Evolutionary conservation across 2,113 vertebrate species (phyloP).

Genomic region (Lucifuga dentata): DNA sequence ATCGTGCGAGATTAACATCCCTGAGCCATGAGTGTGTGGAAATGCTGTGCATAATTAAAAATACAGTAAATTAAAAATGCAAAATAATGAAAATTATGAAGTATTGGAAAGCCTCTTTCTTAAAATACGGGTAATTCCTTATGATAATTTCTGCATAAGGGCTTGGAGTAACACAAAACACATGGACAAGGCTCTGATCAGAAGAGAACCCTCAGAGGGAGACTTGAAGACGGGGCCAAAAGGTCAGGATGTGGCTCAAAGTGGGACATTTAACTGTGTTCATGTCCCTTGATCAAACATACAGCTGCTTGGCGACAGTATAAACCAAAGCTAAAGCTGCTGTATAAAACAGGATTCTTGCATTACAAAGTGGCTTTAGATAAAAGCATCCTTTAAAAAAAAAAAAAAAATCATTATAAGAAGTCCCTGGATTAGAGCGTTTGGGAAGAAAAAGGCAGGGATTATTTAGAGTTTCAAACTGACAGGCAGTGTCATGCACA

Average conservation of each 20-base stretch:
- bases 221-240: slow-evolving; percentile 46
- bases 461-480: slow-evolving; percentile 61
- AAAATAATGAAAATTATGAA: slow-evolving; percentile 28
- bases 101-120: slow-evolving; percentile 40
- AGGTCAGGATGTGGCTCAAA: slow-evolving; percentile 40
- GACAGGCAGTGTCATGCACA: slow-evolving; percentile 31
- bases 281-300: slow-evolving; percentile 78
- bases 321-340: slow-evolving; percentile 69
- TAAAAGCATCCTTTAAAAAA: slow-evolving; percentile 80
- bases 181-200: slow-evolving; percentile 24
- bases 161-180: slow-evolving; percentile 19
- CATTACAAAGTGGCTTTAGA: slow-evolving; percentile 70
- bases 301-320: slow-evolving; percentile 76
- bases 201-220: slow-evolving; percentile 9
- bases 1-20: slow-evolving; percentile 36
- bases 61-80: no score
- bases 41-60: slow-evolving; percentile 32
- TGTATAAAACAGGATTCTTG: slow-evolving; percentile 72
- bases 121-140: slow-evolving; percentile 9
- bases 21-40: slow-evolving; percentile 23
- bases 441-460: slow-evolving; percentile 36
- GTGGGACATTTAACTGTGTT: slow-evolving; percentile 70
- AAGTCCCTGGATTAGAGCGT: slow-evolving; percentile 56
- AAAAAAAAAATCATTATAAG: slow-evolving; percentile 73
- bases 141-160: slow-evolving; percentile 40